Evolutionary conservation across 1,140 invertebrate species (phyloP).

Genomic region (Pemphigus obesinymphae): DNA sequence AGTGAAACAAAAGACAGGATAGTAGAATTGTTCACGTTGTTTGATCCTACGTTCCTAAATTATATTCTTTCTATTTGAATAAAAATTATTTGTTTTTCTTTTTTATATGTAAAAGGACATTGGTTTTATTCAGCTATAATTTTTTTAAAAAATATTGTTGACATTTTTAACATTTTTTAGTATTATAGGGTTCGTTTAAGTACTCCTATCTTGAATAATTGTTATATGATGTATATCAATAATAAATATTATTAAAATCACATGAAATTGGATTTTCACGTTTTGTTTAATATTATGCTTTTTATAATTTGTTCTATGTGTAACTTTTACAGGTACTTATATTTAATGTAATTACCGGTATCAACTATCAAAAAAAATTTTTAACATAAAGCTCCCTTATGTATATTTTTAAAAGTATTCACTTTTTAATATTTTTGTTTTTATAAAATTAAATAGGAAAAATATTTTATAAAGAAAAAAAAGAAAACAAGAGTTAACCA

Average conservation of each 20-base stretch:
- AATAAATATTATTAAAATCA: background rate
- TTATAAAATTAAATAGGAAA: too few relatives aligned
- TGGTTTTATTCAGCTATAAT: background rate
- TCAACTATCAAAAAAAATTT: too few relatives aligned
- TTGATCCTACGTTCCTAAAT: constrained; percentile 33
- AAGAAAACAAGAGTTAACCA: too few relatives aligned
- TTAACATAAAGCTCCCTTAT: too few relatives aligned
- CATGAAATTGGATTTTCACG: background rate
- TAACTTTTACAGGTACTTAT: too few relatives aligned
- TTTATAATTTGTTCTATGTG: too few relatives aligned
- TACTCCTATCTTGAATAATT: constrained; percentile 9
- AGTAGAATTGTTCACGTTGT: constrained; percentile 26
- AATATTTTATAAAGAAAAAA: too few relatives aligned
- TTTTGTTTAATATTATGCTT: too few relatives aligned
- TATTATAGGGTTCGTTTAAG: background rate
- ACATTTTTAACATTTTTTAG: background rate
- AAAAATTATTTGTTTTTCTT: constrained; percentile 4
- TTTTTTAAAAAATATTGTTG: too few relatives aligned
- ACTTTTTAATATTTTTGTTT: too few relatives aligned
- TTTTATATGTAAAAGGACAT: background rate
- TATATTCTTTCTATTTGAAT: background rate
- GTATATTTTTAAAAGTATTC: too few relatives aligned
- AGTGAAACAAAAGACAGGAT: background rate
- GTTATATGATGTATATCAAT: constrained; percentile 10
- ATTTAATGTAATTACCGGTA: too few relatives aligned